These are phyloP conservation scores for Phacellophora camtschatica DNA, from an alignment of 30 jellyfish, hydroid and myxozoan genomes.

Conservation along the genomic window DNA sequence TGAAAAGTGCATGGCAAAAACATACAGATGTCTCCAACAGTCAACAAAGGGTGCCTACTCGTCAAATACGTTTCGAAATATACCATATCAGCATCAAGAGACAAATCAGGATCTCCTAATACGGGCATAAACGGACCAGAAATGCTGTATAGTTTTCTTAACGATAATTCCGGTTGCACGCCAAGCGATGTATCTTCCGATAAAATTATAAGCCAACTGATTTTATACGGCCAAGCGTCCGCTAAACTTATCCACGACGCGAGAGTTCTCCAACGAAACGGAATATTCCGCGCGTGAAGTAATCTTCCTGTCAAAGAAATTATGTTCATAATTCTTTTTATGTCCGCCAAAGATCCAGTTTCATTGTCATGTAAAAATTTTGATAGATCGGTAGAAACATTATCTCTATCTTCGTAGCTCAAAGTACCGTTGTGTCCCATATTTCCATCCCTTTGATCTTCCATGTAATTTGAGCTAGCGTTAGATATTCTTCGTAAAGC, in stretches of 20 bases:
- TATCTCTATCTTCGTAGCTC: constrained; percentile 34
- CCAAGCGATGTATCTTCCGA: constrained; percentile 73
- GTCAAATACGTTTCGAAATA: constrained; percentile 83
- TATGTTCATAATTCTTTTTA: constrained; percentile 87
- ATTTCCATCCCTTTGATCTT: constrained; percentile 35
- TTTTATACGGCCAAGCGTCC: constrained; percentile 97
- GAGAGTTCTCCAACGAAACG: constrained; percentile 86
- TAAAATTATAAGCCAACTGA: constrained; percentile 85
- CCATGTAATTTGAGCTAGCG: constrained; percentile 58
- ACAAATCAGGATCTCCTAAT: constrained; percentile 69
- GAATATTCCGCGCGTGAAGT: constrained; percentile 74
- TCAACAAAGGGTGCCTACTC: constrained; percentile 74
- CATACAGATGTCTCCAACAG: constrained; percentile 79
- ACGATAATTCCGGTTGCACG: constrained; percentile 66
- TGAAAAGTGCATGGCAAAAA: constrained; percentile 84
- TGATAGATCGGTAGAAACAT: constrained; percentile 81
- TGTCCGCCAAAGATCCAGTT: constrained; percentile 83
- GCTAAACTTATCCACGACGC: constrained; percentile 96
- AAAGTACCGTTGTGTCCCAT: constrained; percentile 34
- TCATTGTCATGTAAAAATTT: constrained; percentile 82
- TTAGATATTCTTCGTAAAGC: constrained; percentile 39
- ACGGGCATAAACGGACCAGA: constrained; percentile 89
- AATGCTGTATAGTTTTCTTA: constrained; percentile 59
- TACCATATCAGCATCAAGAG: constrained; percentile 71
- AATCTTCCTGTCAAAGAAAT: constrained; percentile 87